These are phyloP conservation scores for Pao palembangensis DNA, from an alignment of 2,113 vertebrate species.

Conservation along the genomic window DNA sequence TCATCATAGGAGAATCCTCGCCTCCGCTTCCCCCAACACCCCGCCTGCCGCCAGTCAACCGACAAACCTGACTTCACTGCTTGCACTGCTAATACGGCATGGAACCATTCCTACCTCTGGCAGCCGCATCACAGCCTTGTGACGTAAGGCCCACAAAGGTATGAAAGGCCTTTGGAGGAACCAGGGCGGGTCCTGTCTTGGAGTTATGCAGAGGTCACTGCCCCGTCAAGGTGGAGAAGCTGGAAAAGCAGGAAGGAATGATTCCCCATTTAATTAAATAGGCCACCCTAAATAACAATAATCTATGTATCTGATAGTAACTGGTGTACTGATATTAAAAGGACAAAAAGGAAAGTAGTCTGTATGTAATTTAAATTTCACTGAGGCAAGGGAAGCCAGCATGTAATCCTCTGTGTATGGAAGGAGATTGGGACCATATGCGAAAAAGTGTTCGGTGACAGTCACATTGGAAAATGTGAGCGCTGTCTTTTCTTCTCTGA, in stretches of 20 bases:
- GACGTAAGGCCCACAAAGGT: constrained; percentile 32
- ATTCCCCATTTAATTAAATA: not conserved
- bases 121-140: constrained; percentile 40
- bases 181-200: constrained; percentile 32
- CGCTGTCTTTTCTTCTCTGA: no score
- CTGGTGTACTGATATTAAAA: no score
- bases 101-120: constrained; percentile 37
- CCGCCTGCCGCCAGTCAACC: constrained; percentile 11
- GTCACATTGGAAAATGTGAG: no score
- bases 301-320: no score
- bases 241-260: constrained; percentile 41
- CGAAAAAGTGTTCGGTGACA: no score
- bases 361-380: no score
- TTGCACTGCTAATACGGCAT: constrained; percentile 43
- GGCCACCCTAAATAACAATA: no score
- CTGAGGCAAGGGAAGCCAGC: no score
- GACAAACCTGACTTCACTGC: constrained; percentile 28
- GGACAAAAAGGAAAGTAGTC: no score
- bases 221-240: constrained; percentile 31
- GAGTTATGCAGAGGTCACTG: constrained; percentile 23
- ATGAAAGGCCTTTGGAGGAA: constrained; percentile 19
- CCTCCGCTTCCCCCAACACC: no score
- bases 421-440: no score
- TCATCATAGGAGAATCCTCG: constrained; percentile 67
- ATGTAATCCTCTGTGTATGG: no score